Evolutionary conservation across 2,113 vertebrate species (phyloP), one percentile per base, ranked within the genome.

Genomic region (Struthidea cinerea): DNA sequence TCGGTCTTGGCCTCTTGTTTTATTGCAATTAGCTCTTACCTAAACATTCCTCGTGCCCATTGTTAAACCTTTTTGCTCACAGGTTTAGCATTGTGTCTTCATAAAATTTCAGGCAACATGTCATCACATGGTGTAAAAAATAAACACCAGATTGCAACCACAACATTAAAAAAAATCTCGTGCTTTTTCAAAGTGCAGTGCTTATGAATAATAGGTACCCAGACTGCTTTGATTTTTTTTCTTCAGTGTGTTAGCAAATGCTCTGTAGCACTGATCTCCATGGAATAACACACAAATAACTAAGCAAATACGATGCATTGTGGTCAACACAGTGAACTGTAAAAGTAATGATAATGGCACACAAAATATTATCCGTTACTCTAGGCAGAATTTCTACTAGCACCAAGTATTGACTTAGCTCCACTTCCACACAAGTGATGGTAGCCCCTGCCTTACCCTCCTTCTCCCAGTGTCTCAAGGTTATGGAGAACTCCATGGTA

Each of bases 131-230:
- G 89, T 94, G 67, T 73, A 92, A 93, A 94, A 96, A 89, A 87
- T 87, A 97, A 96, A 94, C 95, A 96, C 92, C 94, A 96, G 95
- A 96, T 94, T 96, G 95, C 88, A 96, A 94, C 79, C 57, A 95
- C 71, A 95, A 86, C 82, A 93, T 77, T 68, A 41, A 63, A 88
- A 91, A 84, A 94, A 68, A 13, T 3, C 30, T 75, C 2, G 0
- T 70, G 75, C n/a, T 89, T 90, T 95, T 90, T 64, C 50, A 15
- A 93, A 91, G 85, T 90, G 84, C 32, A 13, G 59, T 37, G 56
- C 57, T 94, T 88, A 60, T 67, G 78, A 94, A 88, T 93, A 91
- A 87, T 67, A 85, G 90, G 87, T 94, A 83, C 7, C 24, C 87
- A 83, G 61, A 28, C 57, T 79, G 74, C 87, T 94, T 83, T 50